A percentile compares a stretch with the other conserved stretches of the same genome.
phyloP scores from a whole-genome alignment of 2,113 vertebrate genomes.

The Sminthopsis crassicaudata region DNA sequence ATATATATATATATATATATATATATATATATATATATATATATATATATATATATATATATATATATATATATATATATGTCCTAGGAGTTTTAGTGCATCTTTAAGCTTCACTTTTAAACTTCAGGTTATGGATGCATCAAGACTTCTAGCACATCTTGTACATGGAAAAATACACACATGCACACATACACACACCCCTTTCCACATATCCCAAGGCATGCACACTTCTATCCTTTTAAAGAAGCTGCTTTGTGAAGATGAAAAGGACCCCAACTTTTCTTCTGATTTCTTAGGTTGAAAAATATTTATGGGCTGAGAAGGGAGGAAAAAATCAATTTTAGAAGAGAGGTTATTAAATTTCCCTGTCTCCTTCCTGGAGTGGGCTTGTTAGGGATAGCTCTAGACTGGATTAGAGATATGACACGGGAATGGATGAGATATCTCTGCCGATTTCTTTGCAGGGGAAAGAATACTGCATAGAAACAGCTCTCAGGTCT shows the following conservation, averaged over 20 bases:
- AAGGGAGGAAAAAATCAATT: neutral
- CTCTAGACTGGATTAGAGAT: neutral
- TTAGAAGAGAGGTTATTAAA: neutral
- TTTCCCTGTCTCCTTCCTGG: neutral
- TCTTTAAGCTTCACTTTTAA: neutral
- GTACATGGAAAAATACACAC: neutral
- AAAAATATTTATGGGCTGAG: neutral
- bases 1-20: neutral
- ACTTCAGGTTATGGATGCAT: neutral
- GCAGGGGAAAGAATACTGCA: neutral
- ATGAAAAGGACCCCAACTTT: neutral
- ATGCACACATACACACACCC: neutral
- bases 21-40: neutral
- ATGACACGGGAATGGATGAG: neutral
- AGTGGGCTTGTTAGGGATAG: neutral
- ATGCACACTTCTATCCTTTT: neutral
- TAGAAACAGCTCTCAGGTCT: neutral
- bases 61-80: neutral
- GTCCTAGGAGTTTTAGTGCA: neutral
- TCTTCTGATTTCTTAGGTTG: neutral
- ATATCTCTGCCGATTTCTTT: neutral
- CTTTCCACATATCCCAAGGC: neutral
- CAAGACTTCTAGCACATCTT: neutral
- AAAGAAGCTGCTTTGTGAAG: neutral
- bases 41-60: neutral